phyloP scores from a whole-genome alignment of 1,140 invertebrate species.

The Belonocnema kinseyi region DNA sequence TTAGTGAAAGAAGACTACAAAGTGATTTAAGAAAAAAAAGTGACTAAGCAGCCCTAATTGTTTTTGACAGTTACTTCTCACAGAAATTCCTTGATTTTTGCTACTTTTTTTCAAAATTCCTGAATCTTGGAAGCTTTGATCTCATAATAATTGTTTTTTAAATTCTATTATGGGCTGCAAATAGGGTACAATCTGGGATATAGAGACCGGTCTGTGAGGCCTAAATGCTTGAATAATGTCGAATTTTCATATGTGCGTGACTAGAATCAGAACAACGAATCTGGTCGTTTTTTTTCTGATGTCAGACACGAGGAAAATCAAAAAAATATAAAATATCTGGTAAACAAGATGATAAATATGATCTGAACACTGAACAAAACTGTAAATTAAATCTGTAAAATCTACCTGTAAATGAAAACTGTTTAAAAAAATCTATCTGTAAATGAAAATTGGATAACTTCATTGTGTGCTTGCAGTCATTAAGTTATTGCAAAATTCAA shows the following conservation, averaged over 20 bases:
- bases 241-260: background rate
- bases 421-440: conserved; percentile 12
- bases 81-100: too few relatives aligned
- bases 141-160: too few relatives aligned
- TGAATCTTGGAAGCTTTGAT: too few relatives aligned
- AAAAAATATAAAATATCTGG: background rate
- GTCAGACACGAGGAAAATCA: background rate
- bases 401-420: background rate
- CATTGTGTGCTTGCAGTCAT: conserved; percentile 26
- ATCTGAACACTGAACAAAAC: conserved; percentile 8
- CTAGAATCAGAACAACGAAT: background rate
- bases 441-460: background rate
- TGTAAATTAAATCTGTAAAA: conserved; percentile 5
- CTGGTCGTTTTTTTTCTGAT: background rate
- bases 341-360: conserved; percentile 10
- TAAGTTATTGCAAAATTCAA: conserved; percentile 19
- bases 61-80: too few relatives aligned
- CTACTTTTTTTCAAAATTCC: too few relatives aligned
- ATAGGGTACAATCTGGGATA: too few relatives aligned
- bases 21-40: too few relatives aligned
- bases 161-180: too few relatives aligned
- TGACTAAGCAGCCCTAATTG: too few relatives aligned
- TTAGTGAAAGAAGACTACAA: too few relatives aligned
- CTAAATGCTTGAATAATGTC: too few relatives aligned
- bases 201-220: too few relatives aligned